phyloP scores from a whole-genome alignment of 2,888 invertebrate genomes.

The Stegana nigrithorax region DNA sequence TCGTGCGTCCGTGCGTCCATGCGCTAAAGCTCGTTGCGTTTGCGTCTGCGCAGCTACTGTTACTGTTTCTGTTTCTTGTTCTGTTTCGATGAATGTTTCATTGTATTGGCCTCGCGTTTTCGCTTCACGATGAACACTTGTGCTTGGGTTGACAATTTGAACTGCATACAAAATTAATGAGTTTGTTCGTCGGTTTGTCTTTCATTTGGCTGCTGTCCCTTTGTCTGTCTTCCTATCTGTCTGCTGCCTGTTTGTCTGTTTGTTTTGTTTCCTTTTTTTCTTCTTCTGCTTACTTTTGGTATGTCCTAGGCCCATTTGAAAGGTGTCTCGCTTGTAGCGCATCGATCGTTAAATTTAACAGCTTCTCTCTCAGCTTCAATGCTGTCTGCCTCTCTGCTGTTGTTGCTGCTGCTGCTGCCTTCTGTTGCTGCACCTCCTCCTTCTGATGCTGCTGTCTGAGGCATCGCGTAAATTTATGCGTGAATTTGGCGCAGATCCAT shows the following conservation, averaged over 20 bases:
- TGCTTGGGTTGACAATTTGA: constrained; percentile 44
- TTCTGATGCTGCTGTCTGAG: too few species aligned
- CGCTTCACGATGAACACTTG: constrained; percentile 15
- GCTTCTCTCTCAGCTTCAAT: constrained; percentile 43
- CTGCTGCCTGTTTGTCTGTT: background rate
- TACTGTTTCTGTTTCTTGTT: background rate
- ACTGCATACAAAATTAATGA: constrained; percentile 48
- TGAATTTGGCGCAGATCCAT: constrained; percentile 65
- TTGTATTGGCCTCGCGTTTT: background rate
- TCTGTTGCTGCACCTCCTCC: too few species aligned
- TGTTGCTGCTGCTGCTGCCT: background rate
- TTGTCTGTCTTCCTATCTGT: constrained; percentile 19
- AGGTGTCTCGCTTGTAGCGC: constrained; percentile 15
- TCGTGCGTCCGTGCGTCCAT: background rate
- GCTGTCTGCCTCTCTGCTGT: background rate
- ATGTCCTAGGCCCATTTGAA: constrained; percentile 14
- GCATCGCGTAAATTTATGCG: constrained; percentile 53
- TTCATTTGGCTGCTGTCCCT: constrained; percentile 17
- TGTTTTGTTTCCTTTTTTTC: constrained; percentile 4
- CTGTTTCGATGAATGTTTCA: background rate
- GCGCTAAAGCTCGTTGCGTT: constrained; percentile 20
- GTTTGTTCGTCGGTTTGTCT: constrained; percentile 33
- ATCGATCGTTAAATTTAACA: constrained; percentile 55
- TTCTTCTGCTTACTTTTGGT: too few species aligned
- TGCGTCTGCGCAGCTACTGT: constrained; percentile 53